Base-by-base conservation (phyloP, 2,113 vertebrate genomes). In the Cathartes aura region DNA sequence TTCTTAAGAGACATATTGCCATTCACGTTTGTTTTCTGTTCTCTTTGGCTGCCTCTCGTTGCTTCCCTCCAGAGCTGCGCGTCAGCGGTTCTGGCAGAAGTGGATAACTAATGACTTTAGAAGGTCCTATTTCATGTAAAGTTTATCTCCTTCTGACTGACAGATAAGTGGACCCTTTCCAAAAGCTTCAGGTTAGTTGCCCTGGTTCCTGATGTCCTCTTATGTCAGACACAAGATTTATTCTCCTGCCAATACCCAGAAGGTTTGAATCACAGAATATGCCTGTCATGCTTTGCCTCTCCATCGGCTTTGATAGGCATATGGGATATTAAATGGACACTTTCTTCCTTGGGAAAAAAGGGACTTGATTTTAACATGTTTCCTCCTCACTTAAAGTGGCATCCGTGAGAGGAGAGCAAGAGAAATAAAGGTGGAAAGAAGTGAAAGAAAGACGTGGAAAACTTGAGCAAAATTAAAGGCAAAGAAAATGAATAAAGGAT, bases 141-240 rank as follows among this genome's bases (percentile, higher is more conserved):
- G 91, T 96, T 97, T 96, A 95, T 96, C 93, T 97, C 90, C 84
- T 83, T 45, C 95, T 94, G 97, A 96, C 89, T 92, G 96, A 94
- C 94, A 94, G 93, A 84, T 38, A 70, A 19, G 70, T 95, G 96
- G 93, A 94, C 36, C 58, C 82, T 88, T 71, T 96, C 94, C 95
- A 97, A 97, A 68, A 91, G 56, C 84, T 96, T 83, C 95, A 94
- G 92, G 89, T 97, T 93, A 45, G 64, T 80, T 83, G 72, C 56
- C 52, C 82, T 48, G 32, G 52, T 92, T 92, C 76, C 86, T 7
- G 64, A 48, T 89, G 87, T 91, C 87, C 82, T 96, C 93, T 79
- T 80, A 55, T 91, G 89, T 93, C 93, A 93, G 95, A 96, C 93
- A 93, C 53, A 85, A 96, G 94, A 82, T 93, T 95, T 91, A 96